Percentiles rank a stretch among this genome's conserved stretches.
Conservation (phyloP, 2,888 invertebrate genomes). For the Caprella mutica region DNA sequence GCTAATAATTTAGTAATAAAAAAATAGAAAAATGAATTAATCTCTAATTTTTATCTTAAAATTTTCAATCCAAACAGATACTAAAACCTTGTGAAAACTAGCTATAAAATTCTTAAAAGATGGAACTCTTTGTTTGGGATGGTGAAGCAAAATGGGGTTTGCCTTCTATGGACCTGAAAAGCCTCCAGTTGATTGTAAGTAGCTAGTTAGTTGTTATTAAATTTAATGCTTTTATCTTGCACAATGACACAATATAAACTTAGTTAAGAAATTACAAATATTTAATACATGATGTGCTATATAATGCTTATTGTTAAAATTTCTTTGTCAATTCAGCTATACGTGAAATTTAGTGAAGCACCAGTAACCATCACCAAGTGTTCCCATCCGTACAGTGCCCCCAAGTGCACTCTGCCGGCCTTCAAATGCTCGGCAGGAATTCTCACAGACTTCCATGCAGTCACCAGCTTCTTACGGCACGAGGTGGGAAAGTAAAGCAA, state of each 20-base stretch:
- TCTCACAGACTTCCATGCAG: conserved; percentile 9
- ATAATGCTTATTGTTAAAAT: not conserved
- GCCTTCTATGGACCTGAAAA: conserved; percentile 26
- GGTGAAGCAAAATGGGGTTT: conserved; percentile 25
- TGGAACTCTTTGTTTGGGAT: conserved; percentile 26
- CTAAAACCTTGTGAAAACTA: no score
- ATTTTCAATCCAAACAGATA: no score
- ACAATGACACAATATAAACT: not conserved
- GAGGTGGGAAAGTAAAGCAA: no score
- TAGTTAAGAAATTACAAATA: not conserved
- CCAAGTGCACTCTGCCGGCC: conserved; percentile 22
- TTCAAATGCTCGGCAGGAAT: conserved; percentile 23
- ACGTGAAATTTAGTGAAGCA: conserved; percentile 25
- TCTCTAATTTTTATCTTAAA: no score
- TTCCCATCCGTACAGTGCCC: conserved; percentile 19
- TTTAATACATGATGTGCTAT: not conserved
- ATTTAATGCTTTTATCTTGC: not conserved
- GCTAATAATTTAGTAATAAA: no score
- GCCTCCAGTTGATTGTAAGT: conserved; percentile 27
- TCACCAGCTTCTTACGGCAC: no score
- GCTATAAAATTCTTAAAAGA: no score
- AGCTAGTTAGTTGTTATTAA: not conserved
- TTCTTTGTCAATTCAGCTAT: conserved; percentile 16
- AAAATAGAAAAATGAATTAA: no score
- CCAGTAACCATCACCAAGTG: conserved; percentile 16